Percentiles rank a stretch among this genome's conserved stretches.
Evolutionary conservation across 2,113 vertebrate species (phyloP).

Genomic region (Rhinogobius similis): DNA sequence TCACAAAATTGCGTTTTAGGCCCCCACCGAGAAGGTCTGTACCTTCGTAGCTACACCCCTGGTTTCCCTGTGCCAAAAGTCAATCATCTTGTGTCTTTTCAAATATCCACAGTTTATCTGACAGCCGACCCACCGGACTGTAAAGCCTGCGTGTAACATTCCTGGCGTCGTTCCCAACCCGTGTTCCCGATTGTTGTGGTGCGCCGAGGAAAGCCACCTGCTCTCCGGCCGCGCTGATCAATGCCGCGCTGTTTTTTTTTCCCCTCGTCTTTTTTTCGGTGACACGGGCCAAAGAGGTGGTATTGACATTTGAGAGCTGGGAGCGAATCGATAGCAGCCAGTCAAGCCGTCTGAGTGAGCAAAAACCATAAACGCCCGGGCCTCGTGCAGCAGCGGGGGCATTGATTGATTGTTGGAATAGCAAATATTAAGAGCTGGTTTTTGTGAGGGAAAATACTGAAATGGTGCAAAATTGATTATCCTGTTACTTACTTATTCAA

Average conservation of each 20-base stretch:
- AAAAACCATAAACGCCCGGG: slow-evolving; percentile 86
- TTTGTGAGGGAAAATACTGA: slow-evolving; percentile 12
- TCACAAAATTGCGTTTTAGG: too few relatives aligned
- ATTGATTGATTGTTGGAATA: slow-evolving; percentile 88
- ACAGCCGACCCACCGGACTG: slow-evolving; percentile 69
- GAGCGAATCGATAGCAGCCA: slow-evolving; percentile 86
- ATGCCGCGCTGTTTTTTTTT: slow-evolving; percentile 85
- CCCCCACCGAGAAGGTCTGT: too few relatives aligned
- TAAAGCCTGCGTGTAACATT: slow-evolving; percentile 69
- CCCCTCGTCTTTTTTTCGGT: slow-evolving; percentile 47
- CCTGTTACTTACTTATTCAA: slow-evolving; percentile 4
- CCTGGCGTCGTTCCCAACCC: slow-evolving; percentile 65
- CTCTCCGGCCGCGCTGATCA: slow-evolving; percentile 86
- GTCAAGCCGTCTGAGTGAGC: slow-evolving; percentile 81
- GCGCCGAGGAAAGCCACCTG: slow-evolving; percentile 79
- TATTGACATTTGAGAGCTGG: slow-evolving; percentile 92
- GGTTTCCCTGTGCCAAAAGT: slow-evolving; percentile 53
- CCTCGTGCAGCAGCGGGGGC: slow-evolving; percentile 83
- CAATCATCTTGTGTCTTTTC: slow-evolving; percentile 55
- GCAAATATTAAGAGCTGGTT: slow-evolving; percentile 78
- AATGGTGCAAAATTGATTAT: slow-evolving; percentile 14
- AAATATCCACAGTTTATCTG: slow-evolving; percentile 71
- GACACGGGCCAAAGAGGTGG: slow-evolving; percentile 83
- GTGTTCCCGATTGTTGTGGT: slow-evolving; percentile 79
- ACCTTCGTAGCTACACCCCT: too few relatives aligned